Conservation (phyloP, 2,797 vertebrate species). For the Poeciliopsis paucimaculata region DNA sequence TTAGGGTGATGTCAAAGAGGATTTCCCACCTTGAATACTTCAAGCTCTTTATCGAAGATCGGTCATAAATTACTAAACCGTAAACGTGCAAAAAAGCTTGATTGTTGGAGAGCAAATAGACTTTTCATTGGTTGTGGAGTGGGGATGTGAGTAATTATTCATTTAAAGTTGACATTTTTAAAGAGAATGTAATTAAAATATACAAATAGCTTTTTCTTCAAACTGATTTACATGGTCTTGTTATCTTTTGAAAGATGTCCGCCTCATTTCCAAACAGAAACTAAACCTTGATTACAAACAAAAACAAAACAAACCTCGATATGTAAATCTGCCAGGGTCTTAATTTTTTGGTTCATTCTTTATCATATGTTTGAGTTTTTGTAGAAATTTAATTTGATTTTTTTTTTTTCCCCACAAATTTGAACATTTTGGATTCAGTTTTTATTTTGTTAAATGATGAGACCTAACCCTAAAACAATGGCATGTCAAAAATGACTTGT, state of each 20-base stretch:
- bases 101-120: not conserved
- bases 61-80: not conserved
- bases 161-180: not conserved
- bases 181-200: not conserved
- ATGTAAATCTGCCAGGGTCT: not conserved
- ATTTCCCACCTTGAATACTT: not conserved
- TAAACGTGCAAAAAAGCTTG: not conserved
- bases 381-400: not conserved
- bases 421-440: not conserved
- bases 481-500: not conserved
- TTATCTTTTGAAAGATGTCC: not conserved
- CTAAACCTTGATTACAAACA: not conserved
- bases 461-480: not conserved
- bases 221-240: not conserved
- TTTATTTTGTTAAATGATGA: not conserved
- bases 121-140: not conserved
- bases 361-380: not conserved
- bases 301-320: not conserved
- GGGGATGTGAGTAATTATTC: not conserved
- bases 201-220: not conserved
- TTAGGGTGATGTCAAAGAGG: not conserved
- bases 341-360: not conserved
- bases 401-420: not conserved
- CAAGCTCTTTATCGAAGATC: not conserved
- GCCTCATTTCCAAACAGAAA: not conserved